Conservation (phyloP, 2,888 invertebrate species). For the Phanerotoma sp. region DNA sequence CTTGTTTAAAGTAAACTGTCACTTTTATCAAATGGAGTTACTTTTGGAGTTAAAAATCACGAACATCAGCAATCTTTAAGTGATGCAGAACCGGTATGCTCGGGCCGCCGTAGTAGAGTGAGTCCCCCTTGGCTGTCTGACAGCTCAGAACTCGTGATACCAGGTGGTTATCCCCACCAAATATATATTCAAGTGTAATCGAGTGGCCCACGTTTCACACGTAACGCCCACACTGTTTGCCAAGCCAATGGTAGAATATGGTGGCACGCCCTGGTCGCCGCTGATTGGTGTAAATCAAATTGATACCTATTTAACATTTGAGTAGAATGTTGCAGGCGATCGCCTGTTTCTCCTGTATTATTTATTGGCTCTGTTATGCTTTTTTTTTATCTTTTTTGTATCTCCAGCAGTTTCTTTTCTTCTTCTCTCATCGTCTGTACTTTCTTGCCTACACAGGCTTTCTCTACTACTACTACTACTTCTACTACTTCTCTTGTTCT, state of each 20-base stretch:
- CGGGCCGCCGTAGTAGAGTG: constrained; percentile 44
- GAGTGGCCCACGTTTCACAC: constrained; percentile 32
- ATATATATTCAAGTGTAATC: constrained; percentile 26
- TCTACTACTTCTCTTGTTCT: constrained; percentile 8
- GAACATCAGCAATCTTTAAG: constrained; percentile 20
- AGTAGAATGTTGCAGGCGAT: constrained; percentile 55
- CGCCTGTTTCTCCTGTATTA: constrained; percentile 52
- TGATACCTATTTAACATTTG: constrained; percentile 57
- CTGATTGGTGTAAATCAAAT: constrained; percentile 48
- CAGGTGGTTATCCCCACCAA: constrained; percentile 44
- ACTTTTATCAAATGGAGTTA: too few species aligned
- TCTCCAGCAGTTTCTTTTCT: constrained; percentile 11
- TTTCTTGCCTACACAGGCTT: constrained; percentile 10
- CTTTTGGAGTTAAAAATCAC: too few species aligned
- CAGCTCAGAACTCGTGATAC: constrained; percentile 38
- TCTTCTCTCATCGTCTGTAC: constrained; percentile 15
- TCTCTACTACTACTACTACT: constrained; percentile 7
- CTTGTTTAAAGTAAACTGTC: too few species aligned
- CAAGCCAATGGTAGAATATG: constrained; percentile 27
- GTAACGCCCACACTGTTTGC: constrained; percentile 25
- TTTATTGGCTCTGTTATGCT: constrained; percentile 47
- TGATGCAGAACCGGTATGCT: constrained; percentile 37
- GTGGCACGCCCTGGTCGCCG: constrained; percentile 34
- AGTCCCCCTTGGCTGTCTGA: constrained; percentile 34
- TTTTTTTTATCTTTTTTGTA: constrained; percentile 35